phyloP scores from a whole-genome alignment of 2,113 vertebrate genomes.

The Numenius arquata region DNA sequence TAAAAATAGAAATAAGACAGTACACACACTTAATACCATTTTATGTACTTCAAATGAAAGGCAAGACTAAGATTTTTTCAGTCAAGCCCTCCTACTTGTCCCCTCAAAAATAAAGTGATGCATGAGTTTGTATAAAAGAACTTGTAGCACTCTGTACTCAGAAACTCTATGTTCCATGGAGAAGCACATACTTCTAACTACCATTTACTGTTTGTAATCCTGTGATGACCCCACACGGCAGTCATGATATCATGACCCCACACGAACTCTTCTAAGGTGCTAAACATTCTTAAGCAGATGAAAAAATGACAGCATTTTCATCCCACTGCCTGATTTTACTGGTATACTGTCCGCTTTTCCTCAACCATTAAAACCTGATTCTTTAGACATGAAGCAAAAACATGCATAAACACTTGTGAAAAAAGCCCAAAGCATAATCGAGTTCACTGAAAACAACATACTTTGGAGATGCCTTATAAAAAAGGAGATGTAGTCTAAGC shows the following conservation, averaged over 20 bases:
- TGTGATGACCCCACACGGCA: too few species aligned
- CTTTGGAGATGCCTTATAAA: neutral
- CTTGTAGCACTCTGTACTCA: neutral
- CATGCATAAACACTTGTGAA: neutral
- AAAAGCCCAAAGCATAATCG: neutral
- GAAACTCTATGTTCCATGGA: neutral
- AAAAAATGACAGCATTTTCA: neutral
- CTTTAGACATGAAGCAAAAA: slow-evolving; percentile 14
- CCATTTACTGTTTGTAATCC: neutral
- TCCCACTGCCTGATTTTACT: neutral
- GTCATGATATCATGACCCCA: neutral
- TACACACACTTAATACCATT: neutral
- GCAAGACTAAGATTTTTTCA: neutral
- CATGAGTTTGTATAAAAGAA: neutral
- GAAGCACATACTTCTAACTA: neutral
- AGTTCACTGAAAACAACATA: neutral
- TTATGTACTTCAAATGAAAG: neutral
- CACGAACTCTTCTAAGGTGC: neutral
- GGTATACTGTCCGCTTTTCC: neutral
- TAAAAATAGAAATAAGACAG: neutral
- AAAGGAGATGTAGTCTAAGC: neutral
- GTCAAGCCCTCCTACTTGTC: neutral
- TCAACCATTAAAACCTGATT: neutral
- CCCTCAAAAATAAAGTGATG: neutral
- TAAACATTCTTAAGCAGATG: neutral